Conservation (phyloP, 2,888 invertebrate genomes). For the Dynastes hyllus region DNA sequence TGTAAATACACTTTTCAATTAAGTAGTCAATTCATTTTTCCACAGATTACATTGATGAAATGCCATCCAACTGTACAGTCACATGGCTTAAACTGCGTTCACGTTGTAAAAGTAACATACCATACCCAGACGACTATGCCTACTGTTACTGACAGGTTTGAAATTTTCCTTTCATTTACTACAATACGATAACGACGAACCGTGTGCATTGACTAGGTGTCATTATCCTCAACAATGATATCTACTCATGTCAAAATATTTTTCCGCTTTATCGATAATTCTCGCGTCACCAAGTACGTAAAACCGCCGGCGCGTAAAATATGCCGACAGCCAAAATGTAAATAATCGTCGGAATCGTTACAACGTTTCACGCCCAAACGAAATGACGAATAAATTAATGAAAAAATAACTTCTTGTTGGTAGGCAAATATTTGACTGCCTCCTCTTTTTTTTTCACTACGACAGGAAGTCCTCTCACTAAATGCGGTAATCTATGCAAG, state of each 20-base stretch:
- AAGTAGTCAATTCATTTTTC: too few species aligned
- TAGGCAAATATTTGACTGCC: constrained; percentile 25
- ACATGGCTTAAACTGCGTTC: constrained; percentile 18
- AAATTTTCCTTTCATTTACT: constrained; percentile 38
- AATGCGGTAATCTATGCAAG: constrained; percentile 16
- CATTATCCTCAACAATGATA: constrained; percentile 23
- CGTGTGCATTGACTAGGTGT: not conserved
- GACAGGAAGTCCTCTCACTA: constrained; percentile 12
- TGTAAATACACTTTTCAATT: too few species aligned
- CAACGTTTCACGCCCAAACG: constrained; percentile 22
- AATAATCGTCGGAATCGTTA: constrained; percentile 31
- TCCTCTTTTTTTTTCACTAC: not conserved
- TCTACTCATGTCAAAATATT: constrained; percentile 27
- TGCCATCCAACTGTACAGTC: not conserved
- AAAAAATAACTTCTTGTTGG: constrained; percentile 19
- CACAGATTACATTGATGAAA: too few species aligned
- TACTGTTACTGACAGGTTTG: constrained; percentile 27
- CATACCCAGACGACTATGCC: not conserved
- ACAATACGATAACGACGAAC: not conserved
- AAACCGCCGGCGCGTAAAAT: constrained; percentile 22
- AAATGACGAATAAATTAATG: constrained; percentile 35
- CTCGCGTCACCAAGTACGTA: constrained; percentile 33
- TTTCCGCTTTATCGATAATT: constrained; percentile 23
- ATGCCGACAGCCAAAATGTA: constrained; percentile 33
- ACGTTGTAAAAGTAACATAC: constrained; percentile 4